Percentiles rank a stretch among this genome's conserved stretches.
These are phyloP conservation scores for Poecilia gillii DNA, from an alignment of 2,797 vertebrate species.

Conservation along the genomic window DNA sequence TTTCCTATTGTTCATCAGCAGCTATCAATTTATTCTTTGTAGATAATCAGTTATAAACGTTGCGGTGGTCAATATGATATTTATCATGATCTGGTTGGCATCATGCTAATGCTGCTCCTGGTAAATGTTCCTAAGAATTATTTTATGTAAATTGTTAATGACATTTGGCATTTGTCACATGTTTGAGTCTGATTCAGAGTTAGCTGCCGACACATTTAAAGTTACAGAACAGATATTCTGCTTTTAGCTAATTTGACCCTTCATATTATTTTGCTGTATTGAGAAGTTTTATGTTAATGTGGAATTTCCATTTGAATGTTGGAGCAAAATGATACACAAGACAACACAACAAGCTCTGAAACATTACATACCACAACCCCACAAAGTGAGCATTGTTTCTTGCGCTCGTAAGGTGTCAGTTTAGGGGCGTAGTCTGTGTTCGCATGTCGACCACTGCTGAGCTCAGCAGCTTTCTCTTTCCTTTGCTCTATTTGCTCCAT, in stretches of 20 bases:
- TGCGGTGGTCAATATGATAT: background rate
- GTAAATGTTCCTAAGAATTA: background rate
- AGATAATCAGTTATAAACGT: background rate
- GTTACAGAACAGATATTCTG: background rate
- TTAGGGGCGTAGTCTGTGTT: constrained; percentile 97
- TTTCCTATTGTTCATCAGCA: background rate
- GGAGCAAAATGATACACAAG: background rate
- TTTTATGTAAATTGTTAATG: background rate
- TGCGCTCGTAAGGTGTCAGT: constrained; percentile 95
- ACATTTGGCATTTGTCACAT: background rate
- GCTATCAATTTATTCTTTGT: background rate
- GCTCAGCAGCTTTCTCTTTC: constrained; percentile 97
- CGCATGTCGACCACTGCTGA: constrained; percentile 96
- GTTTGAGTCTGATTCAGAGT: background rate
- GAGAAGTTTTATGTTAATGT: background rate
- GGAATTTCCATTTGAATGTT: background rate
- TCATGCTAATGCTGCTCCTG: background rate
- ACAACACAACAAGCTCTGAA: background rate
- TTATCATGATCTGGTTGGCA: background rate
- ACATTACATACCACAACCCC: constrained; percentile 85
- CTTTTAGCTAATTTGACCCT: background rate
- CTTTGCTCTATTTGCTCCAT: constrained; percentile 99
- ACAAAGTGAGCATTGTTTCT: constrained; percentile 96
- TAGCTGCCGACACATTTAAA: background rate
- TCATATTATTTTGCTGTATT: background rate